Base-by-base conservation (phyloP, 53 echinoderm and acorn worm species). In the Apostichopus leukothele region DNA sequence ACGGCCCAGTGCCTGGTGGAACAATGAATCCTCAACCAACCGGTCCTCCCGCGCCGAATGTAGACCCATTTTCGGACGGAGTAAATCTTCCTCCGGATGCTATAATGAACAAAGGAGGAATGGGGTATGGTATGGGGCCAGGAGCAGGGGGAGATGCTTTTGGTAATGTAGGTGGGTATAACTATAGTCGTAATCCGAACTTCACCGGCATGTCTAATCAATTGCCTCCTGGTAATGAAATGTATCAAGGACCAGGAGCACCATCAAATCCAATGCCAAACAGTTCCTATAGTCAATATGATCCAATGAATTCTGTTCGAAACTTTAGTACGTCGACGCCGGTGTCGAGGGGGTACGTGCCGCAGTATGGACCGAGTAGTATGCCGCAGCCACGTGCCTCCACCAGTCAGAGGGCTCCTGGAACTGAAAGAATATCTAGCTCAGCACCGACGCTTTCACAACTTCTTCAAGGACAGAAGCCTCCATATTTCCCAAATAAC, bases 381-480 rank as follows among this genome's bases (percentile, higher is more conserved):
- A 52, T 87, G 88, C 74, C 67, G 51, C 86, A 86, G 52, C 86
- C 88, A 16, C 88, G 88, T 54, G 88, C 75, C 21, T 75, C 88
- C 14, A 50, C 75, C 9, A 87, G 75, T 87, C 88, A 53, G 54
- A 74, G 94, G 74, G 86, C 94, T 52, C 93, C 90, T 80, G 91
- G 89, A 50, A 87, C 92, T n/a, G 93, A 93, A n/a, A 86, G 94
- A 88, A 97, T 97, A 71, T 95, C 97, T 73, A 97, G 92, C 91
- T 92, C 95, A 50, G 99, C 99, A 50, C 99, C 99, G 78, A 99
- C 99, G 68, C 99, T 99, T 88, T 99, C 99, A 76, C 99, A 99
- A 87, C 92, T 99, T 86, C 93, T 99, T 53, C 99, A 99, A 93
- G 99, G 99, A 92, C 99, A 99, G 79, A 99, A 99, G 90, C 94